phyloP scores from a whole-genome alignment of 2,797 vertebrate species.

The Darevskia nairensis region DNA sequence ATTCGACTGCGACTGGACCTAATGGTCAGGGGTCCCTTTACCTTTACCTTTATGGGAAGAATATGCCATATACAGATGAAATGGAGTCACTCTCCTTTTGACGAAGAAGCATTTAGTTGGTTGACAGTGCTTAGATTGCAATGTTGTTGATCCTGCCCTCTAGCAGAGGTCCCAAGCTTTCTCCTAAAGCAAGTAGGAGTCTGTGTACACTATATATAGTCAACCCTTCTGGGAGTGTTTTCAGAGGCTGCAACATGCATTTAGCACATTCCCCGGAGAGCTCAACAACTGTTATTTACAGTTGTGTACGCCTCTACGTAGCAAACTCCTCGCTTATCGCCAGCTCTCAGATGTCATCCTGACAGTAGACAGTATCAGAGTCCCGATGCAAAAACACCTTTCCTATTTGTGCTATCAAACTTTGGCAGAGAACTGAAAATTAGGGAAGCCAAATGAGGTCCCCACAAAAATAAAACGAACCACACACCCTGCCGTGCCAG shows the following conservation, averaged over 20 bases:
- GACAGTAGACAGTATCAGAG: constrained; percentile 8
- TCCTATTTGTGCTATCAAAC: constrained; percentile 45
- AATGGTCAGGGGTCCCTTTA: no score
- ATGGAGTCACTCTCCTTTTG: neutral
- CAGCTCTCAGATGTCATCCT: constrained; percentile 61
- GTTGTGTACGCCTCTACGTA: neutral
- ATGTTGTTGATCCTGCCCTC: constrained; percentile 52
- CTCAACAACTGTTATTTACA: constrained; percentile 54
- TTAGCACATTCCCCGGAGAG: constrained; percentile 52
- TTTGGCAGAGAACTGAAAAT: constrained; percentile 46
- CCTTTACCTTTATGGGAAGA: neutral
- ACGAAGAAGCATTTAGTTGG: constrained; percentile 48
- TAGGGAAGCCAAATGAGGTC: constrained; percentile 45
- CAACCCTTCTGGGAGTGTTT: constrained; percentile 54
- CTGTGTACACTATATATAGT: constrained; percentile 46
- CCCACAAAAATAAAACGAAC: constrained; percentile 49
- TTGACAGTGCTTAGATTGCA: constrained; percentile 55
- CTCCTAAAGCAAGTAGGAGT: constrained; percentile 30
- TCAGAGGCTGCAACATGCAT: constrained; percentile 53
- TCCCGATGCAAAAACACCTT: constrained; percentile 40
- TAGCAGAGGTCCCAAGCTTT: constrained; percentile 47
- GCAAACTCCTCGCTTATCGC: constrained; percentile 29
- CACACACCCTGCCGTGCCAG: constrained; percentile 29
- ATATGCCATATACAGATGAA: constrained; percentile 13
- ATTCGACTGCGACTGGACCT: no score